Evolutionary conservation across 2,113 vertebrate genomes (phyloP).

Genomic region (Nanorana parkeri): DNA sequence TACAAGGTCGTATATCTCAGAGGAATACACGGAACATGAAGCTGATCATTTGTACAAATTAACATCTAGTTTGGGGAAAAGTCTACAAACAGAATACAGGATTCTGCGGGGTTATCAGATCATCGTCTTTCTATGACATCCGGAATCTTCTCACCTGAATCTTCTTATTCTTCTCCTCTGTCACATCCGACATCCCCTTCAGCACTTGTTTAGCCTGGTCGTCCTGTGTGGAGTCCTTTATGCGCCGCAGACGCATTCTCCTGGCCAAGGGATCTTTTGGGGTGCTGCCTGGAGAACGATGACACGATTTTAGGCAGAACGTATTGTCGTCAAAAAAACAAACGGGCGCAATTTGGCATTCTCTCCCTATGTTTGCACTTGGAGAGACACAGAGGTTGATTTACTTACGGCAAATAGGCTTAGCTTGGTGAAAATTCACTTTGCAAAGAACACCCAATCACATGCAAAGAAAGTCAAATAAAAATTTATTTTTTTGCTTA

Average conservation of each 20-base stretch:
- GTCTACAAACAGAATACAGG: no score
- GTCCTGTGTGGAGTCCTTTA: conserved; percentile 90
- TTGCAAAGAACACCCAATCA: no score
- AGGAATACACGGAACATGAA: no score
- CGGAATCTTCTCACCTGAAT: conserved; percentile 75
- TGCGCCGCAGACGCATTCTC: conserved; percentile 90
- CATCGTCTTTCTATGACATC: no score
- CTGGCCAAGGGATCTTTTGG: conserved; percentile 88
- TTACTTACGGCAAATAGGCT: no score
- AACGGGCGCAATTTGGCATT: neutral
- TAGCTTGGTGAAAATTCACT: no score
- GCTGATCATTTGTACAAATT: no score
- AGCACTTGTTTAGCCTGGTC: conserved; percentile 98
- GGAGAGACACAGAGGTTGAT: no score
- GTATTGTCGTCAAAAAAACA: neutral
- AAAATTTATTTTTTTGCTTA: no score
- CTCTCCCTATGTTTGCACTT: neutral
- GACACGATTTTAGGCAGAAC: neutral
- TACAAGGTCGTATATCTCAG: no score
- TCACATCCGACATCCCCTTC: conserved; percentile 96
- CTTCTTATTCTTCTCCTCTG: conserved; percentile 94
- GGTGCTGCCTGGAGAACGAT: conserved; percentile 65
- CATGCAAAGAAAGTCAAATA: no score
- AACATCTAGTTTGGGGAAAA: no score
- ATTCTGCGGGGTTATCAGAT: neutral